Evolutionary conservation across 2,888 invertebrate genomes (phyloP).

Genomic region (Ctena decussata): DNA sequence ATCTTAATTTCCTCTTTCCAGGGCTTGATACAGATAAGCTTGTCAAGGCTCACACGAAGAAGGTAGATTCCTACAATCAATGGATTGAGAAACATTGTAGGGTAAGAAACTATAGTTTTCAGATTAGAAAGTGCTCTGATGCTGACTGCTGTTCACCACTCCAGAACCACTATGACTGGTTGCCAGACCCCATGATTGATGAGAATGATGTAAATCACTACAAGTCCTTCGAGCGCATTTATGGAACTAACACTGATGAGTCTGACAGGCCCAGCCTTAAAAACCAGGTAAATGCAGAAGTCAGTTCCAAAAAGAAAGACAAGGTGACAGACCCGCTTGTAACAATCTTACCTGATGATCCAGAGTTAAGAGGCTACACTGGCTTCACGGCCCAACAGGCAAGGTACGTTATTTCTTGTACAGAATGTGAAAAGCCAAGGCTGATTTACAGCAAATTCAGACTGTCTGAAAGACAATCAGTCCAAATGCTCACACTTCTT

Average conservation of each 20-base stretch:
- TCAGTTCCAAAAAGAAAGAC: not conserved
- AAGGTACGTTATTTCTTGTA: not conserved
- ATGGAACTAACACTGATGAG: slow-evolving; percentile 17
- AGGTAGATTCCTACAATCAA: not conserved
- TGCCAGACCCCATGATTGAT: slow-evolving; percentile 35
- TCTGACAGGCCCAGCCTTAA: slow-evolving; percentile 23
- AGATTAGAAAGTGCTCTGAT: slow-evolving; percentile 48
- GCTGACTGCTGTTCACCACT: slow-evolving; percentile 26
- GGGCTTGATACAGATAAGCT: slow-evolving; percentile 35
- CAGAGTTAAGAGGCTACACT: not conserved
- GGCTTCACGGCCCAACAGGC: slow-evolving; percentile 10
- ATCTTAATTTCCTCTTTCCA: slow-evolving; percentile 43
- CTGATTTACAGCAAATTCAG: not conserved
- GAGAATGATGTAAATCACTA: slow-evolving; percentile 9
- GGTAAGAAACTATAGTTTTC: slow-evolving; percentile 41
- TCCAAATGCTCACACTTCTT: not conserved
- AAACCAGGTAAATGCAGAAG: not conserved
- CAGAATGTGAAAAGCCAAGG: slow-evolving; percentile 10
- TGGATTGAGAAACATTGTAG: slow-evolving; percentile 33
- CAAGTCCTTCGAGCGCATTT: slow-evolving; percentile 9
- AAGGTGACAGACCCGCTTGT: not conserved
- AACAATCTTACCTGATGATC: not conserved
- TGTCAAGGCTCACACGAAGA: slow-evolving; percentile 40
- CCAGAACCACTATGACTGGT: slow-evolving; percentile 25
- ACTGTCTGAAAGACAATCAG: not conserved